Conservation (phyloP, 2,888 invertebrate species). For the Agriopis marginaria region DNA sequence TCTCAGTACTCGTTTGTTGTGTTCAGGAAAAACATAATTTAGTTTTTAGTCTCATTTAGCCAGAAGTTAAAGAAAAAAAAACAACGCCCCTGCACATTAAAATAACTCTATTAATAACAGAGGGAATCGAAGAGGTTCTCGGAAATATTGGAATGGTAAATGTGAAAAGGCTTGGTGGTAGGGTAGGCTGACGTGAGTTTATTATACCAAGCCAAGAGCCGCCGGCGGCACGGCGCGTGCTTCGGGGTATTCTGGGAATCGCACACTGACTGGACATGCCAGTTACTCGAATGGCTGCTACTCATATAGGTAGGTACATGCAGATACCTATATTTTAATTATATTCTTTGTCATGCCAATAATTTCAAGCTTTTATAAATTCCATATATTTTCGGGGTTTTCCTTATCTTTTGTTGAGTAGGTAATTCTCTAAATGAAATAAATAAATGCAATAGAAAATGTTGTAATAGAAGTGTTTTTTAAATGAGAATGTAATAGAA, state of each 20-base stretch:
- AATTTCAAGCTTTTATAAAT: too few relatives aligned
- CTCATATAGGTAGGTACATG: not conserved
- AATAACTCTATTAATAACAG: conserved; percentile 56
- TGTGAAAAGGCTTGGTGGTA: conserved; percentile 68
- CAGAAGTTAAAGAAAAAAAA: conserved; percentile 49
- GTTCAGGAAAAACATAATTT: conserved; percentile 49
- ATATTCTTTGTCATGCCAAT: not conserved
- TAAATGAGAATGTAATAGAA: too few relatives aligned
- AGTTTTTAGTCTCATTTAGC: conserved; percentile 53
- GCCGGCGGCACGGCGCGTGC: conserved; percentile 69
- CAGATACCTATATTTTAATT: not conserved
- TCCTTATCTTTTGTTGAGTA: too few relatives aligned
- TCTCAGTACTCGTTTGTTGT: conserved; percentile 51
- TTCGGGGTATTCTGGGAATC: conserved; percentile 75
- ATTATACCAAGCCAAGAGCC: conserved; percentile 52
- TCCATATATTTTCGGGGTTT: too few relatives aligned
- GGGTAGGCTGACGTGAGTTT: conserved; percentile 43
- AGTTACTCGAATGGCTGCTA: conserved; percentile 51
- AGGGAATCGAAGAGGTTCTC: conserved; percentile 66
- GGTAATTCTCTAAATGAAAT: too few relatives aligned
- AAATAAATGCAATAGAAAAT: too few relatives aligned
- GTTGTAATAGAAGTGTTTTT: too few relatives aligned
- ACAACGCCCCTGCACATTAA: conserved; percentile 54
- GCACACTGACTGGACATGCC: conserved; percentile 63
- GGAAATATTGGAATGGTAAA: conserved; percentile 76